These are phyloP conservation scores for Blomia tropicalis DNA, from an alignment of 2,888 invertebrate genomes.

Conservation along the genomic window DNA sequence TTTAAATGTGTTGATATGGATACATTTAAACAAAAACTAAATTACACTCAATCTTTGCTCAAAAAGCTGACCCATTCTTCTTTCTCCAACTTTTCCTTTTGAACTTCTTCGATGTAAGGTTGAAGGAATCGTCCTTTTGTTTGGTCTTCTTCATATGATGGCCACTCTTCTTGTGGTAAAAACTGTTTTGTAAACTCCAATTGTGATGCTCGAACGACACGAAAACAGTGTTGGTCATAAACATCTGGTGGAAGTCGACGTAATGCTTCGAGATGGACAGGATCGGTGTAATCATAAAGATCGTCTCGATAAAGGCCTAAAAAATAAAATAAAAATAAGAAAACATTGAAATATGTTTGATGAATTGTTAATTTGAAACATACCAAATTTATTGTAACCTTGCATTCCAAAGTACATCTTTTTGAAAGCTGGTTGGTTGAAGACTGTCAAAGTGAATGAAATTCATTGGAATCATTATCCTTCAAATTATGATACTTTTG, in stretches of 20 bases:
- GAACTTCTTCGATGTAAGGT: constrained; percentile 25
- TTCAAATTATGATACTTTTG: neutral
- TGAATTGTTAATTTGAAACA: neutral
- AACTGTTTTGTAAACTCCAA: constrained; percentile 23
- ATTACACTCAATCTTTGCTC: neutral
- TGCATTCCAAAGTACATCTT: constrained; percentile 7
- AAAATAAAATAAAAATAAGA: neutral
- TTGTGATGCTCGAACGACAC: constrained; percentile 21
- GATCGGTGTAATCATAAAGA: constrained; percentile 7
- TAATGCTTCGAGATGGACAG: constrained; percentile 20
- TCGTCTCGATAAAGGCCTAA: constrained; percentile 26
- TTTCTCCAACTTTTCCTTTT: constrained; percentile 22
- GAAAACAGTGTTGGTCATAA: constrained; percentile 22
- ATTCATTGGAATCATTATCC: neutral
- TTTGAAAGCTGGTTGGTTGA: constrained; percentile 6
- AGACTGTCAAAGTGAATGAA: neutral
- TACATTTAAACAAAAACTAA: neutral
- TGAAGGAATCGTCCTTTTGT: constrained; percentile 25
- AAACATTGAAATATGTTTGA: neutral
- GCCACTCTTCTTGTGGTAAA: constrained; percentile 21
- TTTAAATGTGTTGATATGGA: neutral
- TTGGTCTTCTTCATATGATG: constrained; percentile 25
- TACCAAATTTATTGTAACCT: constrained; percentile 24
- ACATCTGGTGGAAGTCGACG: constrained; percentile 24
- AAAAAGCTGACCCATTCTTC: constrained; percentile 24